These are phyloP conservation scores for Margarornis squamiger DNA, from an alignment of 2,797 vertebrate genomes.

Conservation along the genomic window DNA sequence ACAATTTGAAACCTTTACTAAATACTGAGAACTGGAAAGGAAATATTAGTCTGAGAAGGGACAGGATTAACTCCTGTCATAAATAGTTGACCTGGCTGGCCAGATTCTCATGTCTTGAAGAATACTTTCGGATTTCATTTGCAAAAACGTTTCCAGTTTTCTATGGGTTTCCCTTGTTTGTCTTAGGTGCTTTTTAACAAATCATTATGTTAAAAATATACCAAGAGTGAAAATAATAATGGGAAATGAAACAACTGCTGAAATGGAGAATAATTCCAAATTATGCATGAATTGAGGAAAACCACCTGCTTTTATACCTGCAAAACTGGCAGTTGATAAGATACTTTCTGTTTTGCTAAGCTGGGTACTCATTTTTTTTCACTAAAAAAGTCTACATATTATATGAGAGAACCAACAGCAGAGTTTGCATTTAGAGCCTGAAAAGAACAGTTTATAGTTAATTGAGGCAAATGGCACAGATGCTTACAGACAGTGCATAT, in stretches of 20 bases:
- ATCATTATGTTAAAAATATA: neutral
- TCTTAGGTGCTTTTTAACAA: neutral
- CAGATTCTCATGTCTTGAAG: neutral
- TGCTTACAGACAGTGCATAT: conserved; percentile 28
- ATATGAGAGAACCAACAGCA: conserved; percentile 19
- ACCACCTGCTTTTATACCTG: neutral
- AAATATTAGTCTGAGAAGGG: neutral
- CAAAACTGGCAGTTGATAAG: neutral
- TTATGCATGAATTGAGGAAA: neutral
- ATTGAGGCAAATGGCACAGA: conserved; percentile 41
- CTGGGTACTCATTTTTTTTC: neutral
- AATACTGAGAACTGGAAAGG: neutral
- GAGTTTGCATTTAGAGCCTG: conserved; percentile 50
- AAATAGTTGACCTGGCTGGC: neutral
- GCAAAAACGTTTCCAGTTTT: neutral
- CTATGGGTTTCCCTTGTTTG: neutral
- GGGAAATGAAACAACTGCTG: neutral
- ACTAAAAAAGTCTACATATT: neutral
- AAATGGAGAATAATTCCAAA: neutral
- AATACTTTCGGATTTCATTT: neutral
- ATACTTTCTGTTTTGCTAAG: neutral
- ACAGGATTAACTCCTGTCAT: neutral
- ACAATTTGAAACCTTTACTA: neutral
- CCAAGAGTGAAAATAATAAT: neutral
- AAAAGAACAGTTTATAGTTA: conserved; percentile 22